Evolutionary conservation across 2,888 invertebrate species (phyloP).

Genomic region (Eupithecia subfuscata): DNA sequence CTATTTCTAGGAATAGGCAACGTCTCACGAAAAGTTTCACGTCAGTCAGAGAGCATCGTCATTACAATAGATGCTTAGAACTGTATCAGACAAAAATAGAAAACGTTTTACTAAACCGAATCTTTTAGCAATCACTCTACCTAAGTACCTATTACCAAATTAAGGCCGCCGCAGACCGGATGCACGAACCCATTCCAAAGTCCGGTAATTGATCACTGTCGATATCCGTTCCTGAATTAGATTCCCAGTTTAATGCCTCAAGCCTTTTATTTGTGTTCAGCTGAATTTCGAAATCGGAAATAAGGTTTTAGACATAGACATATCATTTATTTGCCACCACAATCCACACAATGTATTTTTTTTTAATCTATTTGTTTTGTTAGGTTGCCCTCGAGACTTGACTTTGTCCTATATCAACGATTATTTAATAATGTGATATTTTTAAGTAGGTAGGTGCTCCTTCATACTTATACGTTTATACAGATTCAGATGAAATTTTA

Average conservation of each 20-base stretch:
- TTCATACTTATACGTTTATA: too few species aligned
- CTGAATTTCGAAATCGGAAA: neutral
- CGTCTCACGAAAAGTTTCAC: neutral
- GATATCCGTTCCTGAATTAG: constrained; percentile 1
- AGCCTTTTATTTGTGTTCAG: neutral
- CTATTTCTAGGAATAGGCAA: too few species aligned
- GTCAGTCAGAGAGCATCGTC: neutral
- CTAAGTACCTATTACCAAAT: constrained; percentile 2
- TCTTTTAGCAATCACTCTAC: neutral
- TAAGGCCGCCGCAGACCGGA: constrained; percentile 11
- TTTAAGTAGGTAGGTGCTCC: too few species aligned
- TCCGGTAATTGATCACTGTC: constrained; percentile 1
- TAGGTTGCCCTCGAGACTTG: too few species aligned
- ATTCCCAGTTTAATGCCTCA: neutral
- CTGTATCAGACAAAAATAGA: neutral
- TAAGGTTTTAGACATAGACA: neutral
- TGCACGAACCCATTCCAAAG: constrained; percentile 3
- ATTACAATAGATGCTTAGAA: neutral
- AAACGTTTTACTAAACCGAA: neutral
- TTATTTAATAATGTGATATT: too few species aligned
- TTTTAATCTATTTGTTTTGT: too few species aligned
- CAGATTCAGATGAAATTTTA: too few species aligned
- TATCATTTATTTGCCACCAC: too few species aligned
- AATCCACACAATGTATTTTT: too few species aligned
- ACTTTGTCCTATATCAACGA: too few species aligned